Base-by-base conservation (phyloP, 2,888 invertebrate species). In the Cephus sareptanus region DNA sequence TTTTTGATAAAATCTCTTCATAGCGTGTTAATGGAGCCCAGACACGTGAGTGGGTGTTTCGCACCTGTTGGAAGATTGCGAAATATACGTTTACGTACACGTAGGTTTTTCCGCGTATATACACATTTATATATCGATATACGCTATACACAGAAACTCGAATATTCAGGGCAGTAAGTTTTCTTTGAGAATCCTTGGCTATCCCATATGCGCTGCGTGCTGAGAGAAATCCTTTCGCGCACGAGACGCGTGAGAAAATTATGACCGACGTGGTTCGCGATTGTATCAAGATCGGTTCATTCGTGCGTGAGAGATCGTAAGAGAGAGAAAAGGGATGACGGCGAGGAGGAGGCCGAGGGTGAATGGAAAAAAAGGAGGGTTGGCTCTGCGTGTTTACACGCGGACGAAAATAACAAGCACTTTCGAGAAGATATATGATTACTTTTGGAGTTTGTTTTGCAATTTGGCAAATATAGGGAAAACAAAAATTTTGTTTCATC, bases 201-300 rank as follows among this genome's bases (percentile, higher is more conserved):
- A 23, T 56, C 56, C 56, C 23, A 56, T 23, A 23, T 23, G 15
- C 23, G 9, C 70, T 79, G 79, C 76, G 70, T 33, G 71, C 79
- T 75, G 75, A 75, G 34, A 34, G 70, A 70, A 76, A 79, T 79
- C 74, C 34, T 33, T 75, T 79, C 56, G 79, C 69, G 69, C 35
- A 30, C 76, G 68, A 74, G 74, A 79, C 79, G 71, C 76, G 73
- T 15, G n/a, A 40, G 69, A 69, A 75, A 80, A 56, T 56, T 23
- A 56, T 56, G 23, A 56, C 56, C 23, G 56, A 56, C 56, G 56
- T 2, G 56, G 23, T 0, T 56, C 56, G 23, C 23, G 56, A 56
- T 56, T 23, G 9, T 23, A 56, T 56, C 15, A 23, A 23, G 56
- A 56, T 56, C 23, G 9, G 23, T 56, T 56, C 2, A 6, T 9